phyloP scores from a whole-genome alignment of 2,113 vertebrate species.

The Tylochromis polylepis region DNA sequence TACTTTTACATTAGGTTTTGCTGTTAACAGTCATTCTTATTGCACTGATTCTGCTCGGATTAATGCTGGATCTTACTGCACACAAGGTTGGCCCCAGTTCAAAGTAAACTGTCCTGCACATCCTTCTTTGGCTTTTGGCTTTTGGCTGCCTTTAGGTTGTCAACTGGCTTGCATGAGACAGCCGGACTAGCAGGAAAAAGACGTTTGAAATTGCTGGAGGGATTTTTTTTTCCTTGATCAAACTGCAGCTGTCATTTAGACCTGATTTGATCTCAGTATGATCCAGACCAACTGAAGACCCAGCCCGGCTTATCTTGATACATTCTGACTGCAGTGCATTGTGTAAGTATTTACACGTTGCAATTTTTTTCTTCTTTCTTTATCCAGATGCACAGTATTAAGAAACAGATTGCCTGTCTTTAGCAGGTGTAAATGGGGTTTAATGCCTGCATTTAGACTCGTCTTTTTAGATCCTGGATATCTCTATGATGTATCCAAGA shows the following conservation, averaged over 20 bases:
- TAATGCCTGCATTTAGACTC: not conserved
- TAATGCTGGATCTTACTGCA: not conserved
- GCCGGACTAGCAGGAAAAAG: not conserved
- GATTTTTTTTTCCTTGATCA: not conserved
- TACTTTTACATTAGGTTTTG: not conserved
- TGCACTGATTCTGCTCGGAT: not conserved
- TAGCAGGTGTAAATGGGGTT: not conserved
- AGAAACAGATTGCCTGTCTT: not conserved
- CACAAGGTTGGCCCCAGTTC: not conserved
- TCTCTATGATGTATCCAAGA: not conserved
- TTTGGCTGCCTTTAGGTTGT: not conserved
- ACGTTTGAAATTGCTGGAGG: not conserved
- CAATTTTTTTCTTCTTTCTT: not conserved
- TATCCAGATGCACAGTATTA: not conserved
- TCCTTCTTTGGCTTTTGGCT: not conserved
- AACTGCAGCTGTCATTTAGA: not conserved
- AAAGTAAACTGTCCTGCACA: not conserved
- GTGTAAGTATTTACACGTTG: not conserved
- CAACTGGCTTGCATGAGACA: not conserved
- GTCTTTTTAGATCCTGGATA: not conserved
- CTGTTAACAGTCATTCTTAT: not conserved
- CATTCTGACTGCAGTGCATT: not conserved
- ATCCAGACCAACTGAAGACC: not conserved
- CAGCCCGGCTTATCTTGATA: not conserved
- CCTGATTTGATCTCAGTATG: not conserved